Conservation (phyloP, 2,888 invertebrate species). For the Camptogramma bilineatum region DNA sequence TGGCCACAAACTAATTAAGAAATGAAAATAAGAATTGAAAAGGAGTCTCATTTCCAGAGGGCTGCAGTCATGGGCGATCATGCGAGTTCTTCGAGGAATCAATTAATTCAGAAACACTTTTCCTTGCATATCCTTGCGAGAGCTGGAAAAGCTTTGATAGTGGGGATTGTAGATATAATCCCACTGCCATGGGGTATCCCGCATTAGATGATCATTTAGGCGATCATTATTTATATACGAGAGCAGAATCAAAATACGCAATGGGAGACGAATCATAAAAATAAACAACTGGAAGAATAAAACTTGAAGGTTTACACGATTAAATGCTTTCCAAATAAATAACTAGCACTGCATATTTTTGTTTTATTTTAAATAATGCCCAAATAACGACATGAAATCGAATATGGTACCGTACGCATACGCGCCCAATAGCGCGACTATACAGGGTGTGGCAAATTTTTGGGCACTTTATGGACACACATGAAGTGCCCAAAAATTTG, state of each 20-base stretch:
- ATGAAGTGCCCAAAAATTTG: too few relatives aligned
- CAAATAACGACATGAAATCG: neutral
- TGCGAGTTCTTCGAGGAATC: constrained; percentile 88
- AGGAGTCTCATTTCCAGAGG: constrained; percentile 73
- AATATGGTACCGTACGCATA: too few relatives aligned
- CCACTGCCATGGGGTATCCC: constrained; percentile 84
- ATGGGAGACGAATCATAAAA: constrained; percentile 49
- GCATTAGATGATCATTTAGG: constrained; percentile 70
- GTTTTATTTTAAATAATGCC: neutral
- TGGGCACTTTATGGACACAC: too few relatives aligned
- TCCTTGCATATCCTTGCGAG: constrained; percentile 84
- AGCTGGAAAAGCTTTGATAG: constrained; percentile 77
- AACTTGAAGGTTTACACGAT: neutral
- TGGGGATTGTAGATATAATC: constrained; percentile 67
- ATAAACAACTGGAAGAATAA: neutral
- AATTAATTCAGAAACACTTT: constrained; percentile 81
- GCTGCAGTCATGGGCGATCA: constrained; percentile 89
- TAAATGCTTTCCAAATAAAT: neutral
- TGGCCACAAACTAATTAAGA: too few relatives aligned
- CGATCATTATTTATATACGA: constrained; percentile 87
- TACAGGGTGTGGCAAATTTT: too few relatives aligned
- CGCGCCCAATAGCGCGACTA: too few relatives aligned
- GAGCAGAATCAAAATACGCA: constrained; percentile 83
- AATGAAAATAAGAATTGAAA: neutral
- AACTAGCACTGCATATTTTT: neutral